These are phyloP conservation scores for Chitala chitala DNA, from an alignment of 2,113 vertebrate genomes.

Conservation along the genomic window DNA sequence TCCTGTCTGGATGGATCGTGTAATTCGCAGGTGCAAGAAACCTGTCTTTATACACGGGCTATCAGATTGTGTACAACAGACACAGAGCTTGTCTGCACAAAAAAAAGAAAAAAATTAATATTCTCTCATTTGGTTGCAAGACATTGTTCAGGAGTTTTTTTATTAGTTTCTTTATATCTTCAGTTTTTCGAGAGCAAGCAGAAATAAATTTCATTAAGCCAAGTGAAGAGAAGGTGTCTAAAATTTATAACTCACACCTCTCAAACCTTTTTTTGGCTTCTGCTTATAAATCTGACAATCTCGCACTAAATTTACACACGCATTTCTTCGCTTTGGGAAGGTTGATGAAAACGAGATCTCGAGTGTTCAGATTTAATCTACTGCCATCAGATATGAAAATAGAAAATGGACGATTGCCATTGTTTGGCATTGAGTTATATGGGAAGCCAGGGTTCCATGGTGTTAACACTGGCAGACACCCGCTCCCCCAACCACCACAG, in stretches of 20 bases:
- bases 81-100: neutral
- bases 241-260: neutral
- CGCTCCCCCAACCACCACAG: slow-evolving; percentile 28
- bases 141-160: neutral
- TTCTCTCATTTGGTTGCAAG: neutral
- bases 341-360: neutral
- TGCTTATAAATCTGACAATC: neutral
- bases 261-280: neutral
- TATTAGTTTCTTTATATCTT: slow-evolving; percentile 18
- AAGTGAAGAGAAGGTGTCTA: neutral
- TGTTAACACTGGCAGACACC: slow-evolving; percentile 25
- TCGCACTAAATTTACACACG: neutral
- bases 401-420: slow-evolving; percentile 5
- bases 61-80: neutral
- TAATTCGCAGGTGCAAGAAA: neutral
- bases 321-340: neutral
- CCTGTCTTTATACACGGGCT: neutral
- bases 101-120: slow-evolving; percentile 20
- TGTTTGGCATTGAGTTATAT: slow-evolving; percentile 7
- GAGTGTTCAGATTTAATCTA: neutral
- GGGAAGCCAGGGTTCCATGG: slow-evolving; percentile 1
- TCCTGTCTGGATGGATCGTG: slow-evolving; percentile 17
- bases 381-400: neutral
- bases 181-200: neutral
- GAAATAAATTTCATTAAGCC: slow-evolving; percentile 21